These are phyloP conservation scores for Poeciliopsis turneri DNA, from an alignment of 2,797 vertebrate genomes.

Conservation along the genomic window DNA sequence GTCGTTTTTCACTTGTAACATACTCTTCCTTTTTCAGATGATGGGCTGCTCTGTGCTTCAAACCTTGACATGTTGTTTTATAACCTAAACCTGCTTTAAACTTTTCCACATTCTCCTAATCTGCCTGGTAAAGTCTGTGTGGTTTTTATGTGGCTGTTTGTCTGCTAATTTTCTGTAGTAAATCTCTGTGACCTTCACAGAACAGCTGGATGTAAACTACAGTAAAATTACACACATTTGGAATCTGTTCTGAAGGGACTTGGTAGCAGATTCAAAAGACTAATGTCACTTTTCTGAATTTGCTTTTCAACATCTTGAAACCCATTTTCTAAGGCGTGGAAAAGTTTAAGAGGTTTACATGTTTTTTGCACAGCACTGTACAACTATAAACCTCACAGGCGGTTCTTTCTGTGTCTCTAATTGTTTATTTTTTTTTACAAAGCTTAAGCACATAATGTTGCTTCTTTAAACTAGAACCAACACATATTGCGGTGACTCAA, in stretches of 20 bases:
- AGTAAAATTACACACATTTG: not conserved
- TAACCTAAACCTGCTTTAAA: not conserved
- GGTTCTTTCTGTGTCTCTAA: not conserved
- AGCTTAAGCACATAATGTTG: not conserved
- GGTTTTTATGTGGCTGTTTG: not conserved
- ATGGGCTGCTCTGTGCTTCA: not conserved
- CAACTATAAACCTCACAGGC: not conserved
- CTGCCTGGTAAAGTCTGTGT: not conserved
- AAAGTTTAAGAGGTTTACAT: not conserved
- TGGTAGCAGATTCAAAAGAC: not conserved
- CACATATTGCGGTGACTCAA: conserved; percentile 5
- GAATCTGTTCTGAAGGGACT: not conserved
- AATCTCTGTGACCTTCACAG: not conserved
- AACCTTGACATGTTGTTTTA: not conserved
- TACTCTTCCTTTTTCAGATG: not conserved
- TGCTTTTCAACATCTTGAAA: not conserved
- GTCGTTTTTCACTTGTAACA: not conserved
- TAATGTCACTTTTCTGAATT: not conserved
- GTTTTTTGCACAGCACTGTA: not conserved
- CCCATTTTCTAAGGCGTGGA: not conserved
- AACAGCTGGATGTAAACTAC: not conserved
- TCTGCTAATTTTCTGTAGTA: not conserved
- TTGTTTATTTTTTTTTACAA: not conserved
- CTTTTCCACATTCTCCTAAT: not conserved
- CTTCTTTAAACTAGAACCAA: not conserved